Percentiles rank a stretch among this genome's conserved stretches.
These are phyloP conservation scores for Podocnemis expansa DNA, from an alignment of 2,113 vertebrate genomes.

Conservation along the genomic window DNA sequence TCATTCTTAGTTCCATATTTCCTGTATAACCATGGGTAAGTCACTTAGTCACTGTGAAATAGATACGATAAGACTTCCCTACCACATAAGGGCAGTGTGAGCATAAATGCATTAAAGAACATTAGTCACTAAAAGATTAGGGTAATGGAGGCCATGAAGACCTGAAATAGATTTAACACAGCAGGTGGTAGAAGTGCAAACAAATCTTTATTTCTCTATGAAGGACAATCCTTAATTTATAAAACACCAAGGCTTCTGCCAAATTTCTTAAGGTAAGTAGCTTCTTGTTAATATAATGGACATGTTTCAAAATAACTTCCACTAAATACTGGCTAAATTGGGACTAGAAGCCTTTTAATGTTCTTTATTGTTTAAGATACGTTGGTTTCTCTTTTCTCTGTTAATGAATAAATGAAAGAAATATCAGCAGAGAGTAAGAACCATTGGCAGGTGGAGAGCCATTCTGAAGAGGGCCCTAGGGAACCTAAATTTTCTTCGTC, in stretches of 20 bases:
- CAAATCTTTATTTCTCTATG: not conserved
- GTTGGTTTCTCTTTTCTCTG: not conserved
- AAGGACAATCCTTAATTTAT: not conserved
- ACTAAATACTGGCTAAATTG: not conserved
- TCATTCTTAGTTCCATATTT: not conserved
- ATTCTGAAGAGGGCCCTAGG: not conserved
- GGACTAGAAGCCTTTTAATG: not conserved
- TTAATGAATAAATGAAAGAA: not conserved
- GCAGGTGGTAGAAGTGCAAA: not conserved
- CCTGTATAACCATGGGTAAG: not conserved
- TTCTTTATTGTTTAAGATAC: not conserved
- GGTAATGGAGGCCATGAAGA: not conserved
- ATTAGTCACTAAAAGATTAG: not conserved
- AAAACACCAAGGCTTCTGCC: not conserved
- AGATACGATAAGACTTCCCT: not conserved
- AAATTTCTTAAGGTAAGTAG: not conserved
- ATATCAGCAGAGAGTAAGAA: not conserved
- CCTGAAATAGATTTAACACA: not conserved
- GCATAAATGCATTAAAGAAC: not conserved
- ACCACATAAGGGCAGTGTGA: rapidly evolving
- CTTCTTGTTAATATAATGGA: not conserved
- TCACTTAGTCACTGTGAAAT: not conserved
- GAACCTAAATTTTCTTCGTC: not conserved
- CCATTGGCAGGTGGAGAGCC: not conserved
- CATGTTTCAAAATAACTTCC: slow-evolving; percentile 11